Evolutionary conservation across 1,140 invertebrate species (phyloP).

Genomic region (Cotesia vestalis): DNA sequence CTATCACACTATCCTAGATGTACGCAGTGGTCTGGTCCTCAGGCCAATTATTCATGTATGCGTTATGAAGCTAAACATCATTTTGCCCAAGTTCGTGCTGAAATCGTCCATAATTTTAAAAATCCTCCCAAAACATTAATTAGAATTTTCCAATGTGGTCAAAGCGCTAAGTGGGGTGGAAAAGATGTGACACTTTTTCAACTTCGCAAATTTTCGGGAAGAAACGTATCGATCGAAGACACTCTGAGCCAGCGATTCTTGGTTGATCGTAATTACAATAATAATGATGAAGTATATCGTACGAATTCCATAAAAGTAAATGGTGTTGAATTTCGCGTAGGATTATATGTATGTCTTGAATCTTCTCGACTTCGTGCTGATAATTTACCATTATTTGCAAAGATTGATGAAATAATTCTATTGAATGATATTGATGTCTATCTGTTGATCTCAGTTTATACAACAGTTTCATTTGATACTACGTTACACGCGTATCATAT

Average conservation of each 20-base stretch:
- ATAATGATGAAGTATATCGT: background rate
- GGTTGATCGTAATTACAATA: constrained; percentile 1
- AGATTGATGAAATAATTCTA: background rate
- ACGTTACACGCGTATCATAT: background rate
- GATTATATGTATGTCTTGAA: constrained; percentile 7
- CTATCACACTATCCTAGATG: constrained; percentile 35
- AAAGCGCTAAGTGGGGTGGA: constrained; percentile 10
- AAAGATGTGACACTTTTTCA: background rate
- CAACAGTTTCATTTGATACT: constrained; percentile 5
- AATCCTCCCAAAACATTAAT: constrained; percentile 12
- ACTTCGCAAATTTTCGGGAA: too few relatives aligned
- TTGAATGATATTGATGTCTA: background rate
- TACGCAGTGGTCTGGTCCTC: constrained; percentile 32
- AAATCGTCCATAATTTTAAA: constrained; percentile 3
- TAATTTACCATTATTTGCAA: constrained; percentile 21
- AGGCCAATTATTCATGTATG: constrained; percentile 33
- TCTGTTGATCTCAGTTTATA: background rate
- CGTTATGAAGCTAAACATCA: constrained; percentile 40
- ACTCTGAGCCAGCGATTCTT: too few relatives aligned
- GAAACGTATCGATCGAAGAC: too few relatives aligned
- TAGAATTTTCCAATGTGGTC: constrained; percentile 1
- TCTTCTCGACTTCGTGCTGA: background rate
- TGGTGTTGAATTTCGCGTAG: background rate
- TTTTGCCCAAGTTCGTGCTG: constrained; percentile 31
- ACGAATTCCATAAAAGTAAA: background rate